These are phyloP conservation scores for Marisa cornuarietis DNA, from an alignment of 1,140 invertebrate genomes.

Conservation along the genomic window DNA sequence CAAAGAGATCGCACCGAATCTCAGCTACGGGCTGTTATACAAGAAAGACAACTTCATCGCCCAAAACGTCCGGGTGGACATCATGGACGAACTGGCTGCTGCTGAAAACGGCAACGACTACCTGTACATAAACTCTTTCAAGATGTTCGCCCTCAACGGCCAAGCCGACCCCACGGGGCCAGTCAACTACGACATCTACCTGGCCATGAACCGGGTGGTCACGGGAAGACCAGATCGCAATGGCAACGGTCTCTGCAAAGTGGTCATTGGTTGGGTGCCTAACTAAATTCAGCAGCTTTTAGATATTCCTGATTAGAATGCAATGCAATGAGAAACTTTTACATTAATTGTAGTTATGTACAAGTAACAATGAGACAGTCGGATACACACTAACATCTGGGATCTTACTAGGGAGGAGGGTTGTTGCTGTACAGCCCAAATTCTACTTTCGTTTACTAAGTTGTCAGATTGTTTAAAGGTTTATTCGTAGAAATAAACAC, in stretches of 20 bases:
- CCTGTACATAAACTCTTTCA: constrained; percentile 16
- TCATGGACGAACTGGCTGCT: constrained; percentile 13
- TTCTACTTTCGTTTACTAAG: too few relatives aligned
- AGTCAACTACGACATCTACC: constrained; percentile 25
- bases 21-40: background rate
- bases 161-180: constrained; percentile 13
- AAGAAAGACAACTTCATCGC: background rate
- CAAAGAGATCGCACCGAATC: background rate
- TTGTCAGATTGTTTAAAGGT: too few relatives aligned
- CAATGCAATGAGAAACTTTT: too few relatives aligned
- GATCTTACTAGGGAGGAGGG: too few relatives aligned
- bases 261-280: background rate
- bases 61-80: background rate
- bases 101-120: constrained; percentile 12
- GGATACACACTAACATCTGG: too few relatives aligned
- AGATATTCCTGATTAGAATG: too few relatives aligned
- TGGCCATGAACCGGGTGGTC: constrained; percentile 24
- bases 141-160: constrained; percentile 24
- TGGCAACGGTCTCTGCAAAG: constrained; percentile 17
- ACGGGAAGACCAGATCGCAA: background rate
- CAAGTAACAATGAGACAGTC: too few relatives aligned
- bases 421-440: too few relatives aligned
- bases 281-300: too few relatives aligned
- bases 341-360: too few relatives aligned
- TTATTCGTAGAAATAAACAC: too few relatives aligned